A percentile compares a stretch with the other conserved stretches of the same genome.
phyloP scores from a whole-genome alignment of 2,888 invertebrate genomes.

The Stramonita haemastoma region DNA sequence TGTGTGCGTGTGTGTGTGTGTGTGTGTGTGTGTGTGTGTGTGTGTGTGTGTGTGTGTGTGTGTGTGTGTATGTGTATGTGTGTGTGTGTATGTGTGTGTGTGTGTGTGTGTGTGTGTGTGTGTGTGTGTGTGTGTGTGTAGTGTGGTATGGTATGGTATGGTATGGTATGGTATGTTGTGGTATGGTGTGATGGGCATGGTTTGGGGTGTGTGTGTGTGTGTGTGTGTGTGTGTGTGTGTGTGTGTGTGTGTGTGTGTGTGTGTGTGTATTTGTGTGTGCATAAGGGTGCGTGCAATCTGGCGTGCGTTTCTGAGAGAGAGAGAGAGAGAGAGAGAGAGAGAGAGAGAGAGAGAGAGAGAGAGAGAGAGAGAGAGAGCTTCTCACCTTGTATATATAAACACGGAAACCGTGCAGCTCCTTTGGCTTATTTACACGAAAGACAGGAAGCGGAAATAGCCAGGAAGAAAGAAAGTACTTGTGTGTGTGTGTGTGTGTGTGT shows the following conservation, averaged over 20 bases:
- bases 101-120: constrained; percentile 35
- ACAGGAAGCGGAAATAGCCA: background rate
- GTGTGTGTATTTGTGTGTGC: background rate
- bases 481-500: background rate
- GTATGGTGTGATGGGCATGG: too few relatives aligned
- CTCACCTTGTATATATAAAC: background rate
- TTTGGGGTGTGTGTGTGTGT: constrained; percentile 1
- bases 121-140: constrained; percentile 13
- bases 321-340: background rate
- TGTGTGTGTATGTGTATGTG: background rate
- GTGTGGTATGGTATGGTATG: too few relatives aligned
- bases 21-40: constrained; percentile 12
- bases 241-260: constrained; percentile 24
- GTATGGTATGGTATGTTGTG: too few relatives aligned
- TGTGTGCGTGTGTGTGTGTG: constrained; percentile 12
- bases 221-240: constrained; percentile 36
- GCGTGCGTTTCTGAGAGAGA: background rate
- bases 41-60: background rate
- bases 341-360: background rate
- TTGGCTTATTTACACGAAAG: background rate
- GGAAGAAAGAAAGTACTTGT: background rate
- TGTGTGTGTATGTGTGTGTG: background rate
- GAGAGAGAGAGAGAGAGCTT: background rate
- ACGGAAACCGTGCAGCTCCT: background rate
- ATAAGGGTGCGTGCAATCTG: background rate